phyloP scores from a whole-genome alignment of 2,888 invertebrate genomes.

The Ectemnius lituratus region DNA sequence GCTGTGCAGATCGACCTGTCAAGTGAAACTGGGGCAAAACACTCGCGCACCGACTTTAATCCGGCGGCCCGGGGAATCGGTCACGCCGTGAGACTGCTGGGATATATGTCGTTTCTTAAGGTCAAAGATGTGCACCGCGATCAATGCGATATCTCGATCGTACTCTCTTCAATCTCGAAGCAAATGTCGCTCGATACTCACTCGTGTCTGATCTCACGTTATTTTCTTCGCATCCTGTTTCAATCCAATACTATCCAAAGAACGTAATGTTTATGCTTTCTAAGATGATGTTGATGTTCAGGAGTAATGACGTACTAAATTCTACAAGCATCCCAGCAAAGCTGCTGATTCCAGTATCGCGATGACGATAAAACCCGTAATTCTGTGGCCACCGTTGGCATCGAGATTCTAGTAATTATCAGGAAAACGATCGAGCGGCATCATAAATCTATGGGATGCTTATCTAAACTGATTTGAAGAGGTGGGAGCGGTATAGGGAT shows the following conservation, averaged over 20 bases:
- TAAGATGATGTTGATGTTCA: too few relatives aligned
- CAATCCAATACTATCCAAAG: background rate
- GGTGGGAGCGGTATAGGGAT: too few relatives aligned
- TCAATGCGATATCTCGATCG: constrained; percentile 11
- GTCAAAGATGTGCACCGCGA: constrained; percentile 17
- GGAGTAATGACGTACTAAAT: too few relatives aligned
- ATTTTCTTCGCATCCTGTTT: background rate
- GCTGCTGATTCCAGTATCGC: constrained; percentile 10
- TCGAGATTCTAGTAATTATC: constrained; percentile 1
- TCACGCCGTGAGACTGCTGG: constrained; percentile 59
- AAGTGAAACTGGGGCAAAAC: constrained; percentile 72
- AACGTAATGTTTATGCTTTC: too few relatives aligned
- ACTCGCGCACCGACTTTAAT: constrained; percentile 63
- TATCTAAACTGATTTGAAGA: constrained; percentile 31
- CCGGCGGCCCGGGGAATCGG: constrained; percentile 63
- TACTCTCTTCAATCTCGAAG: background rate
- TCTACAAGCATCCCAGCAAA: background rate
- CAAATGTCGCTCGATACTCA: background rate
- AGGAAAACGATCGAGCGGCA: constrained; percentile 10
- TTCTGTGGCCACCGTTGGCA: background rate
- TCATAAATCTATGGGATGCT: constrained; percentile 7
- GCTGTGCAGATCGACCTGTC: constrained; percentile 62
- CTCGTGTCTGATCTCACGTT: background rate
- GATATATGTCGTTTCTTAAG: background rate
- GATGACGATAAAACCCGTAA: constrained; percentile 24